Base-by-base conservation (phyloP, 2,113 vertebrate genomes). In the Helogale parvula region DNA sequence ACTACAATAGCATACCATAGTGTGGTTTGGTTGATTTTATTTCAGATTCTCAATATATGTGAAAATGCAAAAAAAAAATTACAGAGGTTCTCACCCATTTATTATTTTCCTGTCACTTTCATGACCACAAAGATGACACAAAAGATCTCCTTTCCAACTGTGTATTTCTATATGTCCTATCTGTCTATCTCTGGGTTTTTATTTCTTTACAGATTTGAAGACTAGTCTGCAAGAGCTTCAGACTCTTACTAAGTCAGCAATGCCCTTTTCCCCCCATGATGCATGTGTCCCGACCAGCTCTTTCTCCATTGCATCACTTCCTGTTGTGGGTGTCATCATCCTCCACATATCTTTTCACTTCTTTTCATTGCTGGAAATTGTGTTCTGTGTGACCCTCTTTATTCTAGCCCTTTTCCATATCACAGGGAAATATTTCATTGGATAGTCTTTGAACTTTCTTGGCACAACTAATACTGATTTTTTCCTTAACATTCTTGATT, bases 11-110 rank as follows among this genome's bases (percentile, higher is more conserved):
- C 41, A 38, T 3, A 23, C 11, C 3, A 27, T 41, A 47, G 7
- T 23, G 29, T 57, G 35, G 2, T 77, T 91, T 77, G 90, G 19
- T 77, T 17, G 14, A 92, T 97, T 96, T 90, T 83, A 88, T 85
- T 96, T 85, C 7, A 69, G 57, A 95, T 45, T 94, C 74, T 90
- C 47, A 66, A 47, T 25, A 52, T 14, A 77, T 38, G 35, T 93
- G 29, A 88, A 90, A 81, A 88, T 71, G 16, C 2, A 35, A 77
- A 69, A 21, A 83, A 72, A 91, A n/a, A 8, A 47, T 21, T 54
- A 29, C 5, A 35, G 17, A 95, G 13, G 1, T 72, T 68, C 45
- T 81, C 8, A 31, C 15, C 25, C 52, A 31, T 21, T 88, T 15
- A 11, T 88, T 41, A 63, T 41, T 88, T 94, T 50, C 11, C 29